A percentile compares a stretch with the other conserved stretches of the same genome.
phyloP scores from a whole-genome alignment of 2,113 vertebrate species.

The Tragelaphus scriptus region DNA sequence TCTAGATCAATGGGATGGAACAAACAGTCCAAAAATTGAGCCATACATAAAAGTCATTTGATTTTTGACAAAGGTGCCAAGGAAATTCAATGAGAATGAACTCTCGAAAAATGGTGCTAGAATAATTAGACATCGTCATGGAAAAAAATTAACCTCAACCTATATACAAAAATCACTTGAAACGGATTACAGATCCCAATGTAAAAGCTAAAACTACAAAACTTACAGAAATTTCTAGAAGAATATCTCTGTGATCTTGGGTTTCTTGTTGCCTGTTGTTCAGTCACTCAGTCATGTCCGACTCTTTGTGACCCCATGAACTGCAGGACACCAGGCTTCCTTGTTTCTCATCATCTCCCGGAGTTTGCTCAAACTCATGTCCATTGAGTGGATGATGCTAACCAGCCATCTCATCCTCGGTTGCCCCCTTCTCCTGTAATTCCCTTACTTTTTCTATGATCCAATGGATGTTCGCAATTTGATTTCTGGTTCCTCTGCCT shows the following conservation, averaged over 20 bases:
- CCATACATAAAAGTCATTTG: background rate
- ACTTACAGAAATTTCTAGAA: background rate
- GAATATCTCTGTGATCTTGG: background rate
- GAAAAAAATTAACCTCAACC: background rate
- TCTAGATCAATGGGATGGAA: background rate
- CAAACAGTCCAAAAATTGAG: background rate
- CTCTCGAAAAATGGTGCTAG: background rate
- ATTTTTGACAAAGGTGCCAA: background rate
- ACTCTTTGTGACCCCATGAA: background rate
- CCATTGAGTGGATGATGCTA: background rate
- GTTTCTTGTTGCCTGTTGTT: background rate
- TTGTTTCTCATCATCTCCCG: background rate
- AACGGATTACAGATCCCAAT: background rate
- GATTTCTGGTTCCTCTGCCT: background rate
- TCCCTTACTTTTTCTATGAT: background rate
- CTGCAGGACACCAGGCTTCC: background rate
- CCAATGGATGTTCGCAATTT: background rate
- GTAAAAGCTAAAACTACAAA: background rate
- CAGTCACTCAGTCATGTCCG: background rate
- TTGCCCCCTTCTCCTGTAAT: background rate
- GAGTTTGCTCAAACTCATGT: background rate
- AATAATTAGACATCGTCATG: background rate
- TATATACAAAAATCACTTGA: background rate
- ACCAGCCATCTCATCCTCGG: background rate
- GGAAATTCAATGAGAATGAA: background rate